Conservation (phyloP, 2,113 vertebrate genomes). For the Engystomops pustulosus region DNA sequence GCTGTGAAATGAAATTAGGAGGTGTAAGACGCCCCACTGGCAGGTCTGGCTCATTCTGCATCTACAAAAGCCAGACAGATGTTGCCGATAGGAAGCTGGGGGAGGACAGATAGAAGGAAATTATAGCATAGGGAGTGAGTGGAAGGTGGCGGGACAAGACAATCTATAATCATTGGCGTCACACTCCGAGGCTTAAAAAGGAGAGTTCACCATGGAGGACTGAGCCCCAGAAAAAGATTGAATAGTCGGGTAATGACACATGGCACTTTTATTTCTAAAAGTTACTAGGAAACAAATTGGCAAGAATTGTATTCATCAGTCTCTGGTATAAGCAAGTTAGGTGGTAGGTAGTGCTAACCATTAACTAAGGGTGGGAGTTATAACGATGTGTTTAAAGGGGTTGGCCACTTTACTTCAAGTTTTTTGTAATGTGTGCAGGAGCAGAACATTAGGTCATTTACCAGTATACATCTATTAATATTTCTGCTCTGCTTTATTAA, state of each 20-base stretch:
- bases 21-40: slow-evolving; percentile 14
- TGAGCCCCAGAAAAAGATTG: not conserved
- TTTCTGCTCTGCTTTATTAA: too few relatives aligned
- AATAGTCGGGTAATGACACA: not conserved
- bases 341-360: too few relatives aligned
- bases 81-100: not conserved
- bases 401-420: too few relatives aligned
- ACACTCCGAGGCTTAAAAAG: not conserved
- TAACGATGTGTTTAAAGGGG: too few relatives aligned
- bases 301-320: too few relatives aligned
- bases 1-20: slow-evolving; percentile 36
- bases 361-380: too few relatives aligned
- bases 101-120: not conserved
- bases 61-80: not conserved
- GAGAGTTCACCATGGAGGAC: not conserved
- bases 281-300: not conserved
- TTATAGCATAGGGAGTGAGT: not conserved
- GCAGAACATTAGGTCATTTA: too few relatives aligned
- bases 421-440: too few relatives aligned
- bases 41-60: slow-evolving; percentile 5
- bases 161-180: not conserved
- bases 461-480: too few relatives aligned
- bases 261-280: not conserved
- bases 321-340: too few relatives aligned
- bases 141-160: not conserved